phyloP scores from a whole-genome alignment of 2,113 vertebrate species.

The Saccopteryx leptura region DNA sequence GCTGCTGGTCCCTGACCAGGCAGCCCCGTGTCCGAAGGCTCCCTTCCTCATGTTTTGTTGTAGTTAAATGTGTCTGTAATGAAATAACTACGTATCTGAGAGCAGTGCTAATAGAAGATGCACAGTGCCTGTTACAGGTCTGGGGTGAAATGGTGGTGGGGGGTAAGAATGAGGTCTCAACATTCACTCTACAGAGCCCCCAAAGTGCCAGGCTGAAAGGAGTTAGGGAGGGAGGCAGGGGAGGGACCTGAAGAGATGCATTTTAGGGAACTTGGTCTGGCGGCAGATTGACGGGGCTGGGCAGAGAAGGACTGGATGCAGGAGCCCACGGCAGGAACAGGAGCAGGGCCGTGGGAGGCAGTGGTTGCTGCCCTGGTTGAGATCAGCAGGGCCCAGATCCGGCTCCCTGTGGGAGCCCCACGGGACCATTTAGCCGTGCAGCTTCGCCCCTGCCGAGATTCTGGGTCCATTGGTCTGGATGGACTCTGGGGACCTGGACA shows the following conservation, averaged over 20 bases:
- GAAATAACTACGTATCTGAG: neutral
- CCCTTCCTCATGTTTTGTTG: neutral
- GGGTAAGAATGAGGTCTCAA: neutral
- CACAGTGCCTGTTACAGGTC: neutral
- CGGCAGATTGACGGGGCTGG: neutral
- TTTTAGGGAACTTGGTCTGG: neutral
- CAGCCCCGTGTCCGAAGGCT: neutral
- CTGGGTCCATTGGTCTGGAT: neutral
- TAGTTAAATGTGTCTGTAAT: neutral
- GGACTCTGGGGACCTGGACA: neutral
- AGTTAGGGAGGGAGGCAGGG: too few relatives aligned
- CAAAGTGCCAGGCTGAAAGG: neutral
- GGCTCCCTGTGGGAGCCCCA: accelerated
- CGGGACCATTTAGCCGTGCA: neutral
- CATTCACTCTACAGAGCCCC: too few relatives aligned
- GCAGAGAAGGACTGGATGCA: neutral
- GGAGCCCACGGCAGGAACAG: neutral
- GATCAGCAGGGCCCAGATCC: neutral
- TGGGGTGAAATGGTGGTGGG: too few relatives aligned
- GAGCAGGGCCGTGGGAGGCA: too few relatives aligned
- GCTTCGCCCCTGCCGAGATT: neutral
- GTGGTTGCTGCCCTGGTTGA: neutral
- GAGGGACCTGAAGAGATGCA: neutral
- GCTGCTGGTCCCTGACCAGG: neutral
- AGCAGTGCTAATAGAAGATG: neutral